Percentiles rank a stretch among this genome's conserved stretches.
Conservation (phyloP, 2,113 vertebrate species). For the Eulacestoma nigropectus region DNA sequence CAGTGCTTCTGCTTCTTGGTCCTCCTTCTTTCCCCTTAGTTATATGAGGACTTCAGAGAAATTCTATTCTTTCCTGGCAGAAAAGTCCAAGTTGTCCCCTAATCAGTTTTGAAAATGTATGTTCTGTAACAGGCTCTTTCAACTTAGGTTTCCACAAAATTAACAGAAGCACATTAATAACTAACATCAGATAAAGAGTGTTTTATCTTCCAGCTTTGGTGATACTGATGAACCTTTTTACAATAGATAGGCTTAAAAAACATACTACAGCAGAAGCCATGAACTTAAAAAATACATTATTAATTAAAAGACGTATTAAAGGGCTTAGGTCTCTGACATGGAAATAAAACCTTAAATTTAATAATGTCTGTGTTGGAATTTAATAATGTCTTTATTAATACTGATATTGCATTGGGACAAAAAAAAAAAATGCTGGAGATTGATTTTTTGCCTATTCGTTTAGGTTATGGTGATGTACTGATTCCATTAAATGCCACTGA, state of each 20-base stretch:
- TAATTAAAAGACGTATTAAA: neutral
- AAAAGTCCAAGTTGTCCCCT: neutral
- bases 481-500: neutral
- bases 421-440: neutral
- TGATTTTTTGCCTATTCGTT: neutral
- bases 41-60: neutral
- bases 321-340: neutral
- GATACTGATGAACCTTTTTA: neutral
- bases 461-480: neutral
- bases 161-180: neutral
- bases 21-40: neutral
- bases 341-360: neutral
- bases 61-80: neutral
- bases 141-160: neutral
- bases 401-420: neutral
- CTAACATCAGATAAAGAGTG: neutral
- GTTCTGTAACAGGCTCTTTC: neutral
- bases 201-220: neutral
- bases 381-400: slow-evolving; percentile 31
- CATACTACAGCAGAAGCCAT: neutral
- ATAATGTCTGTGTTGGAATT: neutral
- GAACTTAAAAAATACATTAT: slow-evolving; percentile 5
- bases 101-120: neutral
- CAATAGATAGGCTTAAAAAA: neutral
- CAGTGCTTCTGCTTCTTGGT: neutral